Conservation (phyloP, 2,113 vertebrate species). For the Globicephala melas region DNA sequence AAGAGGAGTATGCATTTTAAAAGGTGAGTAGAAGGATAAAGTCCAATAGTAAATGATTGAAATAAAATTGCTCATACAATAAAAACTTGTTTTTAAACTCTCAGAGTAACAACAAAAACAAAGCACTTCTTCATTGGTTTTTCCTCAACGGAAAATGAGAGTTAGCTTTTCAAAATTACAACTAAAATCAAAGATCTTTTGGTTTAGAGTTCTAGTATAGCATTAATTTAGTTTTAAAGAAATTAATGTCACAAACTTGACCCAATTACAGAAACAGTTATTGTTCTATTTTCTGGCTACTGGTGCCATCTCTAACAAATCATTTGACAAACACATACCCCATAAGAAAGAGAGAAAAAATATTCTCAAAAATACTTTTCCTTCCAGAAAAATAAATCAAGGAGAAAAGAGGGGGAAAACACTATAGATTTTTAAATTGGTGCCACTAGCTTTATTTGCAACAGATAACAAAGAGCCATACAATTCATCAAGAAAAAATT, state of each 20-base stretch:
- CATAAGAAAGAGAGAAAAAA: neutral
- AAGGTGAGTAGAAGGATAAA: neutral
- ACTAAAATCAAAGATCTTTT: constrained; percentile 12
- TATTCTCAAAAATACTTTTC: neutral
- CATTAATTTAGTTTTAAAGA: constrained; percentile 32
- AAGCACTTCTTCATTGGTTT: neutral
- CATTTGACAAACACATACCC: neutral
- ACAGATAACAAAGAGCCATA: neutral
- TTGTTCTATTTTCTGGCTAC: neutral
- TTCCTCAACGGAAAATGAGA: neutral
- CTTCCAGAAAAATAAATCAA: constrained; percentile 21
- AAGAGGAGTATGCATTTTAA: neutral
- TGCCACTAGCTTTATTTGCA: neutral
- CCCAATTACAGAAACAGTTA: neutral
- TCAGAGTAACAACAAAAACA: neutral
- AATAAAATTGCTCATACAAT: neutral
- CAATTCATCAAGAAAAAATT: neutral
- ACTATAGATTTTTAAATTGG: neutral
- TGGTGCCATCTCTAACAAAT: neutral
- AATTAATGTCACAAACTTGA: neutral
- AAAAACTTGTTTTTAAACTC: neutral
- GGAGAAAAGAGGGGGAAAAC: neutral
- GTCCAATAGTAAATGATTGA: neutral
- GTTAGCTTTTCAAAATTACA: constrained; percentile 19
- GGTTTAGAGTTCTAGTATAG: neutral